phyloP scores from a whole-genome alignment of 2,113 vertebrate genomes.

The Collichthys lucidus region DNA sequence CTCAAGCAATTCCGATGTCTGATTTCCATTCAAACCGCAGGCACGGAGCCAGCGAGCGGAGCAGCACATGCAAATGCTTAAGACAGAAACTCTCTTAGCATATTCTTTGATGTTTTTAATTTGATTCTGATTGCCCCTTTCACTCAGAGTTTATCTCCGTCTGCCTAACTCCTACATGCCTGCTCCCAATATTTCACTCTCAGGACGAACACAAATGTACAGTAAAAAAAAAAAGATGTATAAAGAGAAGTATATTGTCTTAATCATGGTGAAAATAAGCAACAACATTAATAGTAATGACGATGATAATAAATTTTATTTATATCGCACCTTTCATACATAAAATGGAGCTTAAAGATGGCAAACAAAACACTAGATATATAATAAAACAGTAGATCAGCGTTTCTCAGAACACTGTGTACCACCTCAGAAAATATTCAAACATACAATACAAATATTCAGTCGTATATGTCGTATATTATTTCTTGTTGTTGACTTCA shows the following conservation, averaged over 20 bases:
- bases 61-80: conserved; percentile 35
- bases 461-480: too few relatives aligned
- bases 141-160: conserved; percentile 12
- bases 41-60: conserved; percentile 14
- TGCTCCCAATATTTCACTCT: not conserved
- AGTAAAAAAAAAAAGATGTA: too few relatives aligned
- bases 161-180: not conserved
- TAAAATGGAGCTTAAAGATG: not conserved
- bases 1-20: conserved; percentile 2
- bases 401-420: too few relatives aligned
- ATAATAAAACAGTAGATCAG: not conserved
- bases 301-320: not conserved
- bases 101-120: conserved; percentile 47
- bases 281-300: too few relatives aligned
- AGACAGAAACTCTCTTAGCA: conserved; percentile 17
- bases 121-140: conserved; percentile 50
- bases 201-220: not conserved
- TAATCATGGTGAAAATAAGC: not conserved
- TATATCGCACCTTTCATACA: not conserved
- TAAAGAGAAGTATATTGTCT: too few relatives aligned
- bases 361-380: too few relatives aligned
- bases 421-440: too few relatives aligned
- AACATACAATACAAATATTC: too few relatives aligned
- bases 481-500: too few relatives aligned
- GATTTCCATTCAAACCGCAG: conserved; percentile 18